Base-by-base conservation (phyloP, 2,797 vertebrate species). In the Gadopsis marmoratus region DNA sequence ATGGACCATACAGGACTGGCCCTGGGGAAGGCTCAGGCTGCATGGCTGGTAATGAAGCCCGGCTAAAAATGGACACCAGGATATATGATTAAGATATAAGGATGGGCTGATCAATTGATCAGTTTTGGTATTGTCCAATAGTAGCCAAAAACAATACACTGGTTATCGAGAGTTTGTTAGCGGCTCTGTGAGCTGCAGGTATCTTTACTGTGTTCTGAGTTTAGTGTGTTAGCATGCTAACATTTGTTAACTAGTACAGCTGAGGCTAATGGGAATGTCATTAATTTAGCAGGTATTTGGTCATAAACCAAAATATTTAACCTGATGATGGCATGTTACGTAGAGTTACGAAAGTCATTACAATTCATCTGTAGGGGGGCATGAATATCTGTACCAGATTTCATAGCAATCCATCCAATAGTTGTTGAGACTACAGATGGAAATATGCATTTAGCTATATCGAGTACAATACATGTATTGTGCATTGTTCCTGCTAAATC, bases 11-110 rank as follows among this genome's bases (percentile, higher is more conserved):
- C 53, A 59, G 53, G 43, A 53, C 43, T 10, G 47, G 33, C 39
- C 37, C 43, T 0, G 16, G 51, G 50, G 14, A 69, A 26, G 39
- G 33, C 58, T 65, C 53, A 51, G 39, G 67, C 35, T 64, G 73
- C 35, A 3, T 29, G 23, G 69, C 71, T 66, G 61, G 35, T 79
- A 60, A 63, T 71, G 71, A 76, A 47, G 16, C 51, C 53, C 48
- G 39, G 13, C 43, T 60, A 67, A 53, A 78, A 66, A 63, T 69
- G 78, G 71, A 72, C 26, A 31, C 45, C 16, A 13, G 73, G 10
- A 55, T 51, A 16, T 71, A 74, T 70, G 48, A 58, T 69, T 71
- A 50, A 76, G 31, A 66, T 73, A 8, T 43, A 26, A 37, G 12
- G 60, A 63, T 37, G 74, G 37, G 47, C 26, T 31, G 63, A 41